Evolutionary conservation across 2,888 invertebrate genomes (phyloP).

Genomic region (Ecdyonurus torrentis): DNA sequence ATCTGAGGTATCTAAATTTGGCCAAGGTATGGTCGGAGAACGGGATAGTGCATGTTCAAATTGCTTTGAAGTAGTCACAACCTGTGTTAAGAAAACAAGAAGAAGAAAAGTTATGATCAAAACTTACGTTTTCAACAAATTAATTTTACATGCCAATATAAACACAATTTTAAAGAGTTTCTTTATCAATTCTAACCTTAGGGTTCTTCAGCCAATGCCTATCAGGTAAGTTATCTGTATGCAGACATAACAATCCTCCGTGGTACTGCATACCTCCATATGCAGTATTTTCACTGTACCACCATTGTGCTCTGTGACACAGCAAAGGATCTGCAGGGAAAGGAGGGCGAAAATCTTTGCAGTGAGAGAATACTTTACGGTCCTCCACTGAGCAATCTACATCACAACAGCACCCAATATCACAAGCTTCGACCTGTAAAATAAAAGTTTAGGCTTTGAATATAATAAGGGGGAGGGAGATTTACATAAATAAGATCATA

Average conservation of each 20-base stretch:
- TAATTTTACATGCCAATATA: background rate
- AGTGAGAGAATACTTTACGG: constrained; percentile 39
- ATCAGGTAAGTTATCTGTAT: background rate
- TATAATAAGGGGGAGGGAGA: too few species aligned
- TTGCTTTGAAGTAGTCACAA: too few species aligned
- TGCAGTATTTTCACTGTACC: constrained; percentile 34
- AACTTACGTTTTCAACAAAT: constrained; percentile 8
- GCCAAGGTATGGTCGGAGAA: constrained; percentile 17
- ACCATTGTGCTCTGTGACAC: constrained; percentile 34
- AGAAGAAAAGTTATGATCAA: too few species aligned
- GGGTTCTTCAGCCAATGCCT: background rate
- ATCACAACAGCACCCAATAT: constrained; percentile 77
- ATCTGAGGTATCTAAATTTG: constrained; percentile 11
- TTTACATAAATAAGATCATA: too few species aligned
- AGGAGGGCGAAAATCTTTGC: constrained; percentile 24
- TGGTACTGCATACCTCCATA: background rate
- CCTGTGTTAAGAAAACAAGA: too few species aligned
- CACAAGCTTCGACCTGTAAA: constrained; percentile 44
- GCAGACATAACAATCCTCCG: background rate
- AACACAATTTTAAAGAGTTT: background rate
- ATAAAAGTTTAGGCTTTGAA: too few species aligned
- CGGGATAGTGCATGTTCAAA: too few species aligned
- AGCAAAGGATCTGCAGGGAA: constrained; percentile 22
- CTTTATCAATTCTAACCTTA: too few species aligned
- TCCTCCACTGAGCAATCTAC: constrained; percentile 47